Evolutionary conservation across 35 echinoderm and acorn worm genomes (phyloP), one percentile per base, ranked within the genome.

Genomic region (Heliocidaris tuberculata): DNA sequence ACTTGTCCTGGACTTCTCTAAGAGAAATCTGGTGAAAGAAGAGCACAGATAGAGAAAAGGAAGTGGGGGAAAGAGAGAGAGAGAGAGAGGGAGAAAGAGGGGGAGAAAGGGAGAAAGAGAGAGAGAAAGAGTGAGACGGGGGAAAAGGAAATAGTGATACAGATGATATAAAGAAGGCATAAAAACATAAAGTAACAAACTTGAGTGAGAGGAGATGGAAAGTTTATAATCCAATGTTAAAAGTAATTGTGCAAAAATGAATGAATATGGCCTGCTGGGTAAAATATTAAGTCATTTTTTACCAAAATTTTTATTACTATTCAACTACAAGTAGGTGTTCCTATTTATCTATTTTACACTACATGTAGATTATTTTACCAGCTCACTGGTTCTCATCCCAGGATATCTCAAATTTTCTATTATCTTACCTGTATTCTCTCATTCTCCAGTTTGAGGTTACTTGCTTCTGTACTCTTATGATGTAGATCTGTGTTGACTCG

Each of bases 381-480:
- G n/a, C n/a, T n/a, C n/a, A n/a, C n/a, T n/a, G n/a, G n/a, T n/a
- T n/a, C n/a, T 42, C 35, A 42, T 42, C 35, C 35, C 35, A 42
- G 35, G 35, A 42, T 42, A 42, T 52, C 50, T 50, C 49, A 50
- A 52, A 52, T 86, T 32, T 86, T 12, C 21, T 32, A 86, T 86
- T 48, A 59, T 49, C 93, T 86, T 65, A 99, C 98, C 96, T 97
- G 92, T 5, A 99, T 85, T 94, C 90, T 99, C 15, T 99, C 98
- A 96, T 99, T 99, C 31, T 99, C 98, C 59, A 99, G 93, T 93
- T 95, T 99, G 17, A 96, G 8, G 31, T 85, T 96, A 50, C 92
- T 95, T 5, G 59, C 60, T 78, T 99, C 96, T 31, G 93, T 96
- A 6, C 32, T 94, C 95, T 97, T 99, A 47, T 32, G 86, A 48